These are phyloP conservation scores for Saturnia pavonia DNA, from an alignment of 2,888 invertebrate genomes.

Conservation along the genomic window DNA sequence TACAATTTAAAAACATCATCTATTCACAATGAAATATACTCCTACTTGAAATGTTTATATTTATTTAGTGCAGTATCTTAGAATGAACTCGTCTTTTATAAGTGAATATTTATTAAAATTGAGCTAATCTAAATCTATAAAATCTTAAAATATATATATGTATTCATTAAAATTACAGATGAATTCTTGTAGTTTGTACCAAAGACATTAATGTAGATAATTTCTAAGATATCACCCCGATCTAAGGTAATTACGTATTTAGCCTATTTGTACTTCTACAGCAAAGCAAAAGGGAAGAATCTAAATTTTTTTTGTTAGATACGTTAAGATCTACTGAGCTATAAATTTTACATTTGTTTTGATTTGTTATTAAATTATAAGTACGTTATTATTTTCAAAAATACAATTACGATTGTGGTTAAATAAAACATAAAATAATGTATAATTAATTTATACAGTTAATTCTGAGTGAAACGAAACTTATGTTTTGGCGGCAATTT, in stretches of 20 bases:
- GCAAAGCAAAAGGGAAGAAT: background rate
- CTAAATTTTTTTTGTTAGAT: background rate
- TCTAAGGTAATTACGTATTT: slow-evolving; percentile 2
- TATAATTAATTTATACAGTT: background rate
- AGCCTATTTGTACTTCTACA: background rate
- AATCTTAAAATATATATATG: background rate
- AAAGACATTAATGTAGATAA: background rate
- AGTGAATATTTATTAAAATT: slow-evolving; percentile 3
- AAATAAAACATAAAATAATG: background rate
- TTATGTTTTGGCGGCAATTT: background rate
- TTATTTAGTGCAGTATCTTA: background rate
- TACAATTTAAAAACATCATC: background rate
- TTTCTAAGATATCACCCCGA: background rate
- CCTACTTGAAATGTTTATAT: background rate
- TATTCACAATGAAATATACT: background rate
- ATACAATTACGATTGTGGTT: background rate
- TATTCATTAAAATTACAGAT: background rate
- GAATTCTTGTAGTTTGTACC: background rate
- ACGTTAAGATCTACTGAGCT: background rate
- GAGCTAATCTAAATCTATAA: slow-evolving; percentile 1
- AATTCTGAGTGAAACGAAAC: background rate
- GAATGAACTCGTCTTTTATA: background rate
- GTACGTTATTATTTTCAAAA: background rate
- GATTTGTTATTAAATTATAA: background rate
- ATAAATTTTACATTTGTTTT: background rate